Evolutionary conservation across 2,888 invertebrate species (phyloP).

Genomic region (Callinectes sapidus): DNA sequence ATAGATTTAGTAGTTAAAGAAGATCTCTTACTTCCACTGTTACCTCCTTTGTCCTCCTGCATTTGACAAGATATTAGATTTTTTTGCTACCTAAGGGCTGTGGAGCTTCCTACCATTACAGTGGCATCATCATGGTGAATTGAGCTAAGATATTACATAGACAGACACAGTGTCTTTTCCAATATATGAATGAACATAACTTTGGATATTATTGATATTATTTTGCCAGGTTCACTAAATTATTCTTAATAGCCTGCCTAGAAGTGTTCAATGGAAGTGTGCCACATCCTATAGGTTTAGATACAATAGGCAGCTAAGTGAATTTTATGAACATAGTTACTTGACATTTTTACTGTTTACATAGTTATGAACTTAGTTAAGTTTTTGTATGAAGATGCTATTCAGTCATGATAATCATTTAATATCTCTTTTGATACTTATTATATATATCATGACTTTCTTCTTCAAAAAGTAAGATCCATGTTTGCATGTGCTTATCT

Average conservation of each 20-base stretch:
- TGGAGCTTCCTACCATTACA: background rate
- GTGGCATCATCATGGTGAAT: too few species aligned
- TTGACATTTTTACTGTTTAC: background rate
- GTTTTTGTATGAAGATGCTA: background rate
- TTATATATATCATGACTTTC: background rate
- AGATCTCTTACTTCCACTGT: background rate
- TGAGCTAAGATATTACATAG: background rate
- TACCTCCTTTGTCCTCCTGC: background rate
- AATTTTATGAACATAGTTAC: background rate
- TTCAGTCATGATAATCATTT: background rate
- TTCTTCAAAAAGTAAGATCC: background rate
- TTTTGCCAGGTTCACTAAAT: too few species aligned
- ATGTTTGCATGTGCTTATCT: background rate
- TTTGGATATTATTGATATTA: too few species aligned
- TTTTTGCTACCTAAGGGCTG: background rate
- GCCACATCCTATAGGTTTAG: background rate
- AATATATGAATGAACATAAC: background rate
- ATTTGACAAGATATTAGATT: background rate
- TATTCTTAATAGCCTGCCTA: too few species aligned
- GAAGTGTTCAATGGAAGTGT: background rate
- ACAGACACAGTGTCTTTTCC: too few species aligned
- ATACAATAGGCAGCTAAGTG: background rate
- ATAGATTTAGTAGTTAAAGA: background rate
- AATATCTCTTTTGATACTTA: background rate
- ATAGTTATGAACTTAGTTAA: background rate